Conservation (phyloP, 2,888 invertebrate genomes). For the Autographa gamma region DNA sequence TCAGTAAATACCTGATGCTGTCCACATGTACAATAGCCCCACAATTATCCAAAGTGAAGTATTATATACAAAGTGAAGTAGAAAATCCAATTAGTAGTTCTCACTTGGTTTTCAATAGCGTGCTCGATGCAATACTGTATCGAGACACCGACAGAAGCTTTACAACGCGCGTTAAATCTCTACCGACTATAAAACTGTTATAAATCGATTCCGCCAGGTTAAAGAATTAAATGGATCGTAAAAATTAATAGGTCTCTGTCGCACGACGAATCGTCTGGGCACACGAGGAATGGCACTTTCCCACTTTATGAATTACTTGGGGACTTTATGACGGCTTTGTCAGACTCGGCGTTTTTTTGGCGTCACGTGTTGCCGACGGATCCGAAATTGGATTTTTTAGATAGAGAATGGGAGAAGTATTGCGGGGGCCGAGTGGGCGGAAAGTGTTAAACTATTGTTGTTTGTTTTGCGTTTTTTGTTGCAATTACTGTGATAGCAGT, state of each 20-base stretch:
- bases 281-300: constrained; percentile 75
- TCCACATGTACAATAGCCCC: constrained; percentile 32
- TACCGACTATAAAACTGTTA: constrained; percentile 80
- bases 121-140: constrained; percentile 63
- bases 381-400: constrained; percentile 85
- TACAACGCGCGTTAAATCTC: constrained; percentile 80
- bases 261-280: constrained; percentile 69
- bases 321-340: constrained; percentile 84
- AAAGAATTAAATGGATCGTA: constrained; percentile 87
- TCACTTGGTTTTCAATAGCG: constrained; percentile 69
- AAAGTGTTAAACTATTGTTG: constrained; percentile 53
- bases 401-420: constrained; percentile 73
- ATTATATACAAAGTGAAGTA: constrained; percentile 69
- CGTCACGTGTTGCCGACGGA: constrained; percentile 86
- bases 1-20: constrained; percentile 21
- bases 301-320: constrained; percentile 84
- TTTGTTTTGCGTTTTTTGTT: constrained; percentile 49
- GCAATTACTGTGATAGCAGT: constrained; percentile 29
- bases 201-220: constrained; percentile 87
- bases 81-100: constrained; percentile 76
- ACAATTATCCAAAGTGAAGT: constrained; percentile 66
- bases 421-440: constrained; percentile 47
- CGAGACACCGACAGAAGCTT: constrained; percentile 79
- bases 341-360: constrained; percentile 76
- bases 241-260: constrained; percentile 86